Conservation (phyloP, 1,140 invertebrate species). For the Littorina saxatilis region DNA sequence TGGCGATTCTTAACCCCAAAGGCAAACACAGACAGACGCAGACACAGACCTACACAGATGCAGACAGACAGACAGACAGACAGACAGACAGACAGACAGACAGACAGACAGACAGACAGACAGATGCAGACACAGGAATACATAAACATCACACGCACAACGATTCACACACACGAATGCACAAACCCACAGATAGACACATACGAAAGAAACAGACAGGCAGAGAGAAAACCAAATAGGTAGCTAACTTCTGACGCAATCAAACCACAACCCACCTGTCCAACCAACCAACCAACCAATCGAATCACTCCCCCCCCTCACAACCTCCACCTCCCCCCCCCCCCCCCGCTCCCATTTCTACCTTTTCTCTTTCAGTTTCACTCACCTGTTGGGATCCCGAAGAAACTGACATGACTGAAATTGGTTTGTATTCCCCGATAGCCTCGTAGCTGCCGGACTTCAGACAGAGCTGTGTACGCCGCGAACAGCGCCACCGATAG, state of each 20-base stretch:
- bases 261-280: too few relatives aligned
- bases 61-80: not conserved
- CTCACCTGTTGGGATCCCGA: not conserved
- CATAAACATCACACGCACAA: not conserved
- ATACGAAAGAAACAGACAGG: too few relatives aligned
- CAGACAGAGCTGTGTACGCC: not conserved
- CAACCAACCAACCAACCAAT: not conserved
- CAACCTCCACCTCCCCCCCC: not conserved
- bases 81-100: not conserved
- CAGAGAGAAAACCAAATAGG: too few relatives aligned
- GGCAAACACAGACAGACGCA: not conserved
- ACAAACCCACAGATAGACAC: too few relatives aligned
- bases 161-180: too few relatives aligned
- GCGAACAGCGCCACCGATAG: not conserved
- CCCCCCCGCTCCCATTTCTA: not conserved
- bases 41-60: too few relatives aligned
- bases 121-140: not conserved
- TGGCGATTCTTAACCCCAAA: too few relatives aligned
- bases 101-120: not conserved
- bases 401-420: not conserved
- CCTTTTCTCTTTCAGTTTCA: too few relatives aligned
- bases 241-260: too few relatives aligned
- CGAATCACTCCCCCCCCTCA: not conserved
- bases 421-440: not conserved
- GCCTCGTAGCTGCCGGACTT: conserved; percentile 34